Base-by-base conservation (phyloP, 2,888 invertebrate species). In the Phalera bucephala region DNA sequence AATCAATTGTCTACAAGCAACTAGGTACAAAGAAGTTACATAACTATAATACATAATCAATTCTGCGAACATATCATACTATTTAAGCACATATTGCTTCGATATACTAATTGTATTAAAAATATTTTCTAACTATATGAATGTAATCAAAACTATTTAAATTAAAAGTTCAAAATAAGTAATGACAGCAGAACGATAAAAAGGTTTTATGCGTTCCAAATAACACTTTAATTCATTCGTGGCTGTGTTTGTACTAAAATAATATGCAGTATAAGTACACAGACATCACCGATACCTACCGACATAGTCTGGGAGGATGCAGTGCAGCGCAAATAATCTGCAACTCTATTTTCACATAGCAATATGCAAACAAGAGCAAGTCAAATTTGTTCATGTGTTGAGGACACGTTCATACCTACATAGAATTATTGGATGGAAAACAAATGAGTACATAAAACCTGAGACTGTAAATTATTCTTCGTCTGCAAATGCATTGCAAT, bases 301-400 rank as follows among this genome's bases (percentile, higher is more conserved):
- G 21, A 12, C 37, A n/a, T 36, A 28, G 52, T 58, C 52, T 54
- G 49, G 19, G 10, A 40, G 39, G 48, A 62, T 60, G 52, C 52
- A 61, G 41, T 42, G 50, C 41, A 36, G 38, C 40, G 45, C 52
- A 61, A 57, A 61, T 63, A 60, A 56, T 47, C 52, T 52, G 50
- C 52, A 51, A 45, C 33, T 50, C 26, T 53, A 45, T 42, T 48
- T 48, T 41, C 47, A 45, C 44, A 33, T 31, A 44, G 52, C 51
- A 55, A 33, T 52, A 45, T 37, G 51, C 45, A 62, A 63, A 66
- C 36, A 58, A 31, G 44, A 46, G 41, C 28, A 52, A 64, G 42
- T 52, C 49, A 60, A 67, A 66, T 68, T 68, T 68, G 64, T 49
- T 61, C 68, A 68, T 49, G 52, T 66, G 68, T 66, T 59, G 52